phyloP scores from a whole-genome alignment of 2,888 invertebrate genomes.

The Hypselothyrea guttata region DNA sequence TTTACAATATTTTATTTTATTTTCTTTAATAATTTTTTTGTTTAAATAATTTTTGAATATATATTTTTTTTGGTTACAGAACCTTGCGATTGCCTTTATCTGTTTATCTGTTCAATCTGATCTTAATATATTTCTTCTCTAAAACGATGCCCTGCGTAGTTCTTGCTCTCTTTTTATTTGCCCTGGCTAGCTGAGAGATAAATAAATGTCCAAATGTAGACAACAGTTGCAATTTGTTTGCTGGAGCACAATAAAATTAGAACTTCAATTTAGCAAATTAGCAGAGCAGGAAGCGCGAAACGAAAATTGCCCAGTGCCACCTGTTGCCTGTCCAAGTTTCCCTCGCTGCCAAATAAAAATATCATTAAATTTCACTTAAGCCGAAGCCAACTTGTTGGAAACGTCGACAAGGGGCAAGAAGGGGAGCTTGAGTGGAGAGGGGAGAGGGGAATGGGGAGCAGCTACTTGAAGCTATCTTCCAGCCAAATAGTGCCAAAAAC shows the following conservation, averaged over 20 bases:
- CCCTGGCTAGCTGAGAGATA: background rate
- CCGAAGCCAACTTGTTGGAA: conserved; percentile 43
- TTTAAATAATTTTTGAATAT: too few species aligned
- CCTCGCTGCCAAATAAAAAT: conserved; percentile 30
- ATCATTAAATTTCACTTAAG: conserved; percentile 75
- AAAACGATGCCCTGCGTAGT: too few species aligned
- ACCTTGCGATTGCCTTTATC: too few species aligned
- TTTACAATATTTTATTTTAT: too few species aligned
- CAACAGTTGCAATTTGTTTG: conserved; percentile 25
- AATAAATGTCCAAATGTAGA: background rate
- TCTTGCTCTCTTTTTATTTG: too few species aligned
- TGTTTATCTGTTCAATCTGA: too few species aligned
- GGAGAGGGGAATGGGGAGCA: background rate
- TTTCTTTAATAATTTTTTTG: too few species aligned
- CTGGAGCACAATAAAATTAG: conserved; percentile 51
- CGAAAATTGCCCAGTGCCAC: conserved; percentile 40
- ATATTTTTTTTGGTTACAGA: too few species aligned
- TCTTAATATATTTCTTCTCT: too few species aligned
- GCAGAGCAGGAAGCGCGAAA: conserved; percentile 33
- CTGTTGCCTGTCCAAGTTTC: conserved; percentile 46
- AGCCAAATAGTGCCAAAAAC: conserved; percentile 58
- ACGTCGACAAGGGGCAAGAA: too few species aligned
- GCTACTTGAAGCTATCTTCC: conserved; percentile 8
- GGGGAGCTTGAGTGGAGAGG: too few species aligned
- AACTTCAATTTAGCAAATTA: conserved; percentile 61